Base-by-base conservation (phyloP, 1,140 invertebrate genomes). In the Drosophila sulfurigaster region DNA sequence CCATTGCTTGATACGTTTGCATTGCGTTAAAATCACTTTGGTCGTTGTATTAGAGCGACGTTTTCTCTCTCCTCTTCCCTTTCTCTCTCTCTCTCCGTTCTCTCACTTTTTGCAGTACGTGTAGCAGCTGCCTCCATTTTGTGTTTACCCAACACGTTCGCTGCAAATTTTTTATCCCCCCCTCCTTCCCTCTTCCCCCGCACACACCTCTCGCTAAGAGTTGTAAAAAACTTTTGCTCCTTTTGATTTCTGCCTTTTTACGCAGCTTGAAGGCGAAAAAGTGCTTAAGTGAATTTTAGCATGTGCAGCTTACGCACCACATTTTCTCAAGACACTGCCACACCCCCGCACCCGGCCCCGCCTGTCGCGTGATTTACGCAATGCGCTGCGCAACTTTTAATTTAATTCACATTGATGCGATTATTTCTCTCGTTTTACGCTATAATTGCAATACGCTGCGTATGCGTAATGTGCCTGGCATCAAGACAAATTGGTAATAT, bases 361-460 rank as follows among this genome's bases (percentile, higher is more conserved):
- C 8, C 35, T 38, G 35, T 10, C 35, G 38, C 32, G 68, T 88
- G 83, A 88, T 88, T 87, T 87, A 88, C 80, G 77, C 83, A 82
- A 80, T 62, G 79, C 63, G 79, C 63, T 49, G 68, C 16, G 63
- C 43, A 82, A 88, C 70, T 88, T 88, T 88, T 88, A 78, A 88
- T 88, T 88, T 83, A 75, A 88, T 88, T 88, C 57, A 75, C 80
- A 78, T 73, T 88, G 80, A 89, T 78, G 85, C 85, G 83, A 88
- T 88, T 88, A 83, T 73, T 80, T 83, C 15, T 83, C 15, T 38
- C 70, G 57, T 78, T 83, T 41, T 62, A 59, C 49, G 58, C 71
- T 76, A 87, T 88, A 88, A 83, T 80, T 88, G 79, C 62, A 56
- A 66, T 45, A 70, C 78, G 46, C 54, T 65, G 82, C 81, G 81